Conservation (phyloP, 37 sponge, comb jelly and placozoan genomes). For the Spongia lamella region DNA sequence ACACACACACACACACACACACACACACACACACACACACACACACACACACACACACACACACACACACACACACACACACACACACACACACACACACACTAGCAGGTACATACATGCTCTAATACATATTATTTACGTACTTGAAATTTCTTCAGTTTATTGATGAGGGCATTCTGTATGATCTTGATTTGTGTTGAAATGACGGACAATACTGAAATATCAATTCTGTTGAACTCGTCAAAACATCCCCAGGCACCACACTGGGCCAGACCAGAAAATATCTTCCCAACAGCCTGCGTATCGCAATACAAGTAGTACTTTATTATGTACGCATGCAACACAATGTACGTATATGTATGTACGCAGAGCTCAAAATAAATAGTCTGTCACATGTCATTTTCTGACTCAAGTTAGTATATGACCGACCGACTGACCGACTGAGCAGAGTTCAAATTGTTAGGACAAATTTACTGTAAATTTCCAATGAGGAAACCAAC, state of each 20-base stretch:
- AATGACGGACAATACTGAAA: slow-evolving; percentile 97
- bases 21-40: neutral
- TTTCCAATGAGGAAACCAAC: no score
- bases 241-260: slow-evolving; percentile 99
- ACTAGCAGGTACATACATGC: neutral
- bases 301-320: no score
- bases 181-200: slow-evolving; percentile 99
- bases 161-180: slow-evolving; percentile 93
- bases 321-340: no score
- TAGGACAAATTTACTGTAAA: no score
- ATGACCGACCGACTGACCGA: no score
- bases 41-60: neutral
- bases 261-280: slow-evolving; percentile 98
- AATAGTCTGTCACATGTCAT: no score
- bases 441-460: no score
- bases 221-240: slow-evolving; percentile 98
- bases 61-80: neutral
- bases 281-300: slow-evolving; percentile 97
- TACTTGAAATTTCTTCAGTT: slow-evolving; percentile 91
- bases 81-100: neutral
- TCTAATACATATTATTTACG: neutral
- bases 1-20: neutral
- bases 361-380: neutral
- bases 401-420: no score
- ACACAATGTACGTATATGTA: neutral